These are phyloP conservation scores for Dicentrarchus labrax DNA, from an alignment of 2,113 vertebrate species.

Conservation along the genomic window DNA sequence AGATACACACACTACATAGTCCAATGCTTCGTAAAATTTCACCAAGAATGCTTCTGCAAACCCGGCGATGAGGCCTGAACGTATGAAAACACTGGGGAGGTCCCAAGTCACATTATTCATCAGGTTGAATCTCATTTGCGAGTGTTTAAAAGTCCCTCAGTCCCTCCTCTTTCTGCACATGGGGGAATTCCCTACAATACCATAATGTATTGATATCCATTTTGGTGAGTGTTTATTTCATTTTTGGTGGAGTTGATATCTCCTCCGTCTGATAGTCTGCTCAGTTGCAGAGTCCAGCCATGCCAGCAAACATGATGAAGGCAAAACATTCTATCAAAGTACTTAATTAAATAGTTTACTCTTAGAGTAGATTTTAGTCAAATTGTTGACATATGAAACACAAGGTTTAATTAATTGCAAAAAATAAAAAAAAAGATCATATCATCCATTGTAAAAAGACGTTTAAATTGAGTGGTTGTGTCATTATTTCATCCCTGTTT, in stretches of 20 bases:
- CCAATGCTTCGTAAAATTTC: conserved; percentile 55
- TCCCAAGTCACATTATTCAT: conserved; percentile 66
- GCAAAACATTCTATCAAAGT: conserved; percentile 52
- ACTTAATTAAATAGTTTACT: conserved; percentile 55
- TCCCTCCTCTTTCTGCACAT: conserved; percentile 6
- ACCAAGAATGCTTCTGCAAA: conserved; percentile 50
- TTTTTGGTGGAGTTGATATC: conserved; percentile 9
- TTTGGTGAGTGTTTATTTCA: neutral
- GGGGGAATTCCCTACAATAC: conserved; percentile 1
- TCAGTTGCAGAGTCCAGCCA: conserved; percentile 1
- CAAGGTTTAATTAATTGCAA: conserved; percentile 17
- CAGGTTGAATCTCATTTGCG: conserved; percentile 67
- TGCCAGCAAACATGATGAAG: conserved; percentile 6
- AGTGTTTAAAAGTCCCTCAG: conserved; percentile 46
- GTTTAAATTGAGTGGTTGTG: conserved; percentile 23
- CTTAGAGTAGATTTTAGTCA: conserved; percentile 61
- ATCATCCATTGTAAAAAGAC: conserved; percentile 2
- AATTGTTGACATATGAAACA: conserved; percentile 37
- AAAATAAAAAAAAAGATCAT: conserved; percentile 5
- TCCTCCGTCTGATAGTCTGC: conserved; percentile 12
- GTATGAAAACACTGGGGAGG: conserved; percentile 55
- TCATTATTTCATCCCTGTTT: conserved; percentile 8
- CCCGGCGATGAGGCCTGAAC: conserved; percentile 41
- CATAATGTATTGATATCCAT: neutral
- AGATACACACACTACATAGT: conserved; percentile 48